phyloP scores from a whole-genome alignment of 2,888 invertebrate species.

The Leucania comma region DNA sequence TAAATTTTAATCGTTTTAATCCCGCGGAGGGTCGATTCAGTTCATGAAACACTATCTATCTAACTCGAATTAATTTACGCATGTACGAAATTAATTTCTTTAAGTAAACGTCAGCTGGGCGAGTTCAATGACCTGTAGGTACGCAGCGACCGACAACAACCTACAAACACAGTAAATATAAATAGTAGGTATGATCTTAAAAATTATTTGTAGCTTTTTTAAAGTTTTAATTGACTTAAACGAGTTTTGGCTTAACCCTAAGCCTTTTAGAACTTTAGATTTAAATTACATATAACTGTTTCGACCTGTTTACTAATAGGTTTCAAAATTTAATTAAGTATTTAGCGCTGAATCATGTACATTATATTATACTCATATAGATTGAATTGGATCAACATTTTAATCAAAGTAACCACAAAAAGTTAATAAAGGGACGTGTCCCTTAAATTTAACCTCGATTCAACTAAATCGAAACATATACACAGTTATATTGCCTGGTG shows the following conservation, averaged over 20 bases:
- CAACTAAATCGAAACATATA: conserved; percentile 71
- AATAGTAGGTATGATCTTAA: background rate
- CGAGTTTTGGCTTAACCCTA: background rate
- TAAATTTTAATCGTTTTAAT: too few relatives aligned
- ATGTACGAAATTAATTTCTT: too few relatives aligned
- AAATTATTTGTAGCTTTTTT: background rate
- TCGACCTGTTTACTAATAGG: background rate
- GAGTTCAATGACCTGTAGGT: too few relatives aligned
- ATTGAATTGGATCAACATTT: background rate
- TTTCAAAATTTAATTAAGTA: too few relatives aligned
- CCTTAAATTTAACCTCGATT: conserved; percentile 72
- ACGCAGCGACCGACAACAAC: too few relatives aligned
- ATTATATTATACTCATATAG: too few relatives aligned
- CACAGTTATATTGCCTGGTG: conserved; percentile 67
- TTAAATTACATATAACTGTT: background rate
- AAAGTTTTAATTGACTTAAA: too few relatives aligned
- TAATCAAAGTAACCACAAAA: conserved; percentile 4
- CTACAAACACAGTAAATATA: background rate
- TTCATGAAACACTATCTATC: too few relatives aligned
- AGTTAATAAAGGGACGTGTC: conserved; percentile 33
- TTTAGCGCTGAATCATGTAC: too few relatives aligned
- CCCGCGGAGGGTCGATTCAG: too few relatives aligned
- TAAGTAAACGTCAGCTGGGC: too few relatives aligned
- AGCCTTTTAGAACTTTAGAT: background rate
- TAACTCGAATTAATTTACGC: too few relatives aligned